Evolutionary conservation across 2,888 invertebrate species (phyloP), one percentile per base, ranked within the genome.

Genomic region (Drosophila ustulata): DNA sequence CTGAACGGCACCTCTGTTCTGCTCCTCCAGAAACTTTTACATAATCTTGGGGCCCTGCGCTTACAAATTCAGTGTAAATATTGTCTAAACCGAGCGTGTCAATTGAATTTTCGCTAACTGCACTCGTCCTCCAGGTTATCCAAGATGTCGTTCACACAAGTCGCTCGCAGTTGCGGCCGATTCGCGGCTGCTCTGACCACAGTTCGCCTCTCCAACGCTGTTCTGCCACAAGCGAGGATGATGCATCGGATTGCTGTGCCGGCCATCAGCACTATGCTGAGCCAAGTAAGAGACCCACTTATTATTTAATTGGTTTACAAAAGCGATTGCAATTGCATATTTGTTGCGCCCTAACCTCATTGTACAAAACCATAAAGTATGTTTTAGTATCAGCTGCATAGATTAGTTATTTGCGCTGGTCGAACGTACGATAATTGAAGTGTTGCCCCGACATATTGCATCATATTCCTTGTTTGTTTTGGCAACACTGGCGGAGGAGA

Each of bases 71-170:
- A 55, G 70, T 75, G 77, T 85, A 83, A 81, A 82, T 82, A 79
- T 77, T 71, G 57, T 43, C 50, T 11, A n/a, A 55, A 69, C 18
- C 57, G 39, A 18, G 37, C n/a, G 13, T 51, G 37, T 26, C 9
- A 30, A 23, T 26, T 25, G 13, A 3, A 28, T 39, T 47, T 47
- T 50, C 55, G 5, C 18, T 6, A 66, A 46, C 43, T 52, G 28
- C 3, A 64, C 50, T 80, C 66, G 26, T 34, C 7, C 72, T 75
- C 9, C 61, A 84, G 83, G 56, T 72, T 51, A 63, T 65, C 58
- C 67, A 71, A 61, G 65, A 92, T 92, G 92, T 91, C 91, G 84
- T 83, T 92, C 77, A 87, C 91, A 82, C 92, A 91, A 90, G 80
- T 91, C 78, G 90, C 88, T 68, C 92, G 92, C 75, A 89, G 83